Percentiles rank a stretch among this genome's conserved stretches.
phyloP scores from a whole-genome alignment of 1,140 invertebrate species.

The Drosophila paulistorum region DNA sequence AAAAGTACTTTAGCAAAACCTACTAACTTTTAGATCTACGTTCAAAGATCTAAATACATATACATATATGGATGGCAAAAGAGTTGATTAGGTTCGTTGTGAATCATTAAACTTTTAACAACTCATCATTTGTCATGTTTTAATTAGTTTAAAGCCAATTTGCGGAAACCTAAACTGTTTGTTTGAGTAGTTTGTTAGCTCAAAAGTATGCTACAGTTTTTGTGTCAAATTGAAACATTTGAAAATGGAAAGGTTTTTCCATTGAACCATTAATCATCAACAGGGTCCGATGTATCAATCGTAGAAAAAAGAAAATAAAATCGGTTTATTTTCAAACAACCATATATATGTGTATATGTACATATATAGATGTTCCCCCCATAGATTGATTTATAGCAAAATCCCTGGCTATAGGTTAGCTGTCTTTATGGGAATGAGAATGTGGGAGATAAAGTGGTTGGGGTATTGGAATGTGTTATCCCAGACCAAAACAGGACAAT shows the following conservation, averaged over 20 bases:
- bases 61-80: too few relatives aligned
- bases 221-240: slow-evolving; percentile 5
- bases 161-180: too few relatives aligned
- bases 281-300: background rate
- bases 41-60: too few relatives aligned
- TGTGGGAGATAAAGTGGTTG: background rate
- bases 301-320: background rate
- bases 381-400: slow-evolving; percentile 10
- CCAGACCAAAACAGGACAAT: slow-evolving; percentile 36
- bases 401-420: background rate
- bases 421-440: background rate
- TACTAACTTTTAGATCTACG: too few relatives aligned
- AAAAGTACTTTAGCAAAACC: too few relatives aligned
- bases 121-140: background rate
- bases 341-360: background rate
- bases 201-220: background rate
- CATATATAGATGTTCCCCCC: background rate
- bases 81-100: too few relatives aligned
- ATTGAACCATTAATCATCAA: slow-evolving; percentile 7
- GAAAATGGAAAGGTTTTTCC: slow-evolving; percentile 1
- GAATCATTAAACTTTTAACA: too few relatives aligned
- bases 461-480: slow-evolving; percentile 13
- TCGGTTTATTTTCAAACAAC: slow-evolving; percentile 9
- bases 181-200: background rate
- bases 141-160: background rate